Base-by-base conservation (phyloP, 2,113 vertebrate species). In the Australoheros scitulus region DNA sequence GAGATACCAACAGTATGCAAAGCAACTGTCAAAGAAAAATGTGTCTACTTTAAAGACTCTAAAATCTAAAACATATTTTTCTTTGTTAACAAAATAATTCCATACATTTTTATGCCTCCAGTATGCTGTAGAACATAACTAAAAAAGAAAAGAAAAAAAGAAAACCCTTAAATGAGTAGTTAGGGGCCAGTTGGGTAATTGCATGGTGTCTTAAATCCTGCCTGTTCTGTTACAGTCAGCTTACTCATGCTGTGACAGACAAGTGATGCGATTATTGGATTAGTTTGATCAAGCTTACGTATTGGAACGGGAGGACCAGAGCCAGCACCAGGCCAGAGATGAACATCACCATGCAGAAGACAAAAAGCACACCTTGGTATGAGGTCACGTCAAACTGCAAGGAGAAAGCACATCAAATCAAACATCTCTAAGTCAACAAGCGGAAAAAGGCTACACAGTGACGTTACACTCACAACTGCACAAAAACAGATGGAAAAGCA, bases 341-440 rank as follows among this genome's bases (percentile, higher is more conserved):
- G 79, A 97, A 95, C 83, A 98, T 94, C 2, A 97, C 97, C 95
- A 96, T 97, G 87, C 96, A 95, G 90, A 98, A 94, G 63, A 97
- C 88, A 0, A 97, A 96, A 76, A 99, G 94, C 58, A 97, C 93
- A 0, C 97, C 97, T 34, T 97, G 96, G 92, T 94, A 98, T 82
- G 97, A 97, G 14, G 97, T 99, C 93, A 98, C 96, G 85, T 98
- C 97, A 76, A 97, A 93, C 98, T 99, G 87, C 26, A 58, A 36
- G 76, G 72, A 36, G 59, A 47, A 79, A 87, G 41, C 15, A 77
- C 26, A 85, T 50, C 2, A 80, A 82, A 81, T 14, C 18, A 86
- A 68, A 76, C 9, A 58, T 18, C 15, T 80, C 34, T 56, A 41
- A 13, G 32, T 63, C 8, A 70, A 14, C 14, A 18, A 32, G 20